Percentiles rank a stretch among this genome's conserved stretches.
Evolutionary conservation across 30 jellyfish, hydroid and myxozoan species (phyloP).

Genomic region (Aurelia sp.): DNA sequence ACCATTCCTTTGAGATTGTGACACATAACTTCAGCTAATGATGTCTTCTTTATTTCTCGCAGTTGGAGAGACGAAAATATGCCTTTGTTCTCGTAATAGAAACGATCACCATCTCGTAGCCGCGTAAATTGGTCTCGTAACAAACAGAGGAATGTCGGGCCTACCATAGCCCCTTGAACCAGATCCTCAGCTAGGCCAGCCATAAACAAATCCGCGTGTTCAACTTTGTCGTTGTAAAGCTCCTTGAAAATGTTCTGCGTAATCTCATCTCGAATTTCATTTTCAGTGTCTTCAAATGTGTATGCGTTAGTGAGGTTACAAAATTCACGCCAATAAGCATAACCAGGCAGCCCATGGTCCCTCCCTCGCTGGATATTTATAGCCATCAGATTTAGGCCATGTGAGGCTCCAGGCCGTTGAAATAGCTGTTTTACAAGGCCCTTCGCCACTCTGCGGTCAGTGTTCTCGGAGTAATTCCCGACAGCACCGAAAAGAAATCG

Average conservation of each 20-base stretch:
- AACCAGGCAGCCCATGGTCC: constrained; percentile 89
- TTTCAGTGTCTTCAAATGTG: constrained; percentile 52
- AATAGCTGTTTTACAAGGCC: constrained; percentile 73
- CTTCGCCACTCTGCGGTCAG: constrained; percentile 73
- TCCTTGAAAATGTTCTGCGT: constrained; percentile 46
- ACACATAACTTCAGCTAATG: constrained; percentile 81
- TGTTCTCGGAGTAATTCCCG: constrained; percentile 81
- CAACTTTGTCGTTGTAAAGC: constrained; percentile 65
- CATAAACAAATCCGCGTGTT: constrained; percentile 68
- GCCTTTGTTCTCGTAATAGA: constrained; percentile 70
- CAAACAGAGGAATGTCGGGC: constrained; percentile 80
- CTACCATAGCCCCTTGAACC: constrained; percentile 64
- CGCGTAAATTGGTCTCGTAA: constrained; percentile 68
- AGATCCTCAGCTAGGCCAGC: constrained; percentile 78
- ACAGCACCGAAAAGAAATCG: constrained; percentile 75
- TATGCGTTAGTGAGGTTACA: constrained; percentile 60
- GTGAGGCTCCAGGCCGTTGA: constrained; percentile 82
- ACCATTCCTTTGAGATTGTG: constrained; percentile 79
- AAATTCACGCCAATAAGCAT: constrained; percentile 71
- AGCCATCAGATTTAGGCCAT: constrained; percentile 75
- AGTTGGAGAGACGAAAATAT: constrained; percentile 69
- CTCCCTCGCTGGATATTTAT: constrained; percentile 87
- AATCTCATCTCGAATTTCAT: constrained; percentile 44
- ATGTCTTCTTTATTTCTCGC: constrained; percentile 60
- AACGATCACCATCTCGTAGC: constrained; percentile 84